Evolutionary conservation across 2,888 invertebrate genomes (phyloP), one percentile per base, ranked within the genome.

Genomic region (Limnephilus auricula): DNA sequence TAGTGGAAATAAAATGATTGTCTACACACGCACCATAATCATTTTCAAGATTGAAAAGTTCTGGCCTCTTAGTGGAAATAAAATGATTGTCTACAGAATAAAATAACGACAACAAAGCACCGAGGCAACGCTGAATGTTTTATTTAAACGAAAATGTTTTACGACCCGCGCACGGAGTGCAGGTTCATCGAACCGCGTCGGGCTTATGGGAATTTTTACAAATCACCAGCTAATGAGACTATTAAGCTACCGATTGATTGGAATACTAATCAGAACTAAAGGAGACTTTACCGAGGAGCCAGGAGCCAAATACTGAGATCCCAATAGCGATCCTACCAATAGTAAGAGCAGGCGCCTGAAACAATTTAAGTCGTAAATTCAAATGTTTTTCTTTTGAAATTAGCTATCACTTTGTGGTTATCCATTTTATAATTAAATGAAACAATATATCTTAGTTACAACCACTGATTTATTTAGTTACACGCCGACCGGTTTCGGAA

Each of bases 211-310:
- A 85, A 85, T 40, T 40, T 85, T 85, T 85, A 30, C 40, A 85
- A 85, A 85, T 85, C 85, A 85, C 40, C 85, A 25, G n/a, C 85
- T 85, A 85, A 85, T 85, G 85, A 85, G 85, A 85, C 40, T 37
- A 85, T 85, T 30, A n/a, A 37, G 45, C 85, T 85, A 45, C 85
- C 85, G 30, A 85, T 85, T 40, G 85, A 85, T 85, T 85, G 40
- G 85, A 85, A 85, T 85, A 85, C 40, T 85, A 85, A 85, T 13
- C 85, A 40, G 84, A 18, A 10, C 34, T 37, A 37, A 84, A 9
- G 40, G 84, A n/a, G 34, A 25, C 18, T 32, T 15, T n/a, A 34
- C 34, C 32, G 34, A 34, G 25, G 65, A 65, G 25, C 34, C 82
- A 82, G 82, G 25, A 32, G 82, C 34, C 34, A 34, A 34, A 37